Evolutionary conservation across 2,797 vertebrate species (phyloP).

Genomic region (Hafferia zeledoni): DNA sequence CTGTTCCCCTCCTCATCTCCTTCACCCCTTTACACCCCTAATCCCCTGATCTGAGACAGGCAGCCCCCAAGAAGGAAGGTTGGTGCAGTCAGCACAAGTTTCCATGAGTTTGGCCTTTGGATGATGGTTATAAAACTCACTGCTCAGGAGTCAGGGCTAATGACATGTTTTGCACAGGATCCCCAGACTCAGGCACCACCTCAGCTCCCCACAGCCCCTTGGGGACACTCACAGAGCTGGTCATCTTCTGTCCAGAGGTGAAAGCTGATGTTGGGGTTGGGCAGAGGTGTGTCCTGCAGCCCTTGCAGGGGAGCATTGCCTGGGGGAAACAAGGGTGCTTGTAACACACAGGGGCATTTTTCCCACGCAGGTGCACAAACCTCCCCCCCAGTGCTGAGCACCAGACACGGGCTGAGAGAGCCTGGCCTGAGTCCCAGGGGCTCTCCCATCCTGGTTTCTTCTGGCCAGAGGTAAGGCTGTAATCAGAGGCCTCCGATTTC

Average conservation of each 20-base stretch:
- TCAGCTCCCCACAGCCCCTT: not conserved
- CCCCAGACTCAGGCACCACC: not conserved
- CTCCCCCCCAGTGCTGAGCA: not conserved
- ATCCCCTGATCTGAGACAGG: accelerated
- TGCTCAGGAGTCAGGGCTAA: not conserved
- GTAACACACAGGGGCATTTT: not conserved
- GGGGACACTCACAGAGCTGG: constrained; percentile 86
- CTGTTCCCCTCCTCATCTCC: not conserved
- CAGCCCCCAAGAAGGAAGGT: not conserved
- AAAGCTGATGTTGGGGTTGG: constrained; percentile 91
- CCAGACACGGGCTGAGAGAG: not conserved
- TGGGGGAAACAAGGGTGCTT: not conserved
- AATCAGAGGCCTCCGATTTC: not conserved
- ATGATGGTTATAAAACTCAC: not conserved
- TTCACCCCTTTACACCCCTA: not conserved
- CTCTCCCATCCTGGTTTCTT: not conserved
- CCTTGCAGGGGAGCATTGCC: not conserved
- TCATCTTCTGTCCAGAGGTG: constrained; percentile 90
- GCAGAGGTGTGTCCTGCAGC: constrained; percentile 80
- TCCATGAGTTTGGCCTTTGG: accelerated
- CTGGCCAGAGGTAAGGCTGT: not conserved
- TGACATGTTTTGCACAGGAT: too few relatives aligned
- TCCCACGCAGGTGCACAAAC: accelerated
- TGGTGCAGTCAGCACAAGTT: not conserved
- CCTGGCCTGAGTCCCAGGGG: not conserved